Evolutionary conservation across 2,797 vertebrate genomes (phyloP), one percentile per base, ranked within the genome.

Genomic region (Apogon hyalosoma): DNA sequence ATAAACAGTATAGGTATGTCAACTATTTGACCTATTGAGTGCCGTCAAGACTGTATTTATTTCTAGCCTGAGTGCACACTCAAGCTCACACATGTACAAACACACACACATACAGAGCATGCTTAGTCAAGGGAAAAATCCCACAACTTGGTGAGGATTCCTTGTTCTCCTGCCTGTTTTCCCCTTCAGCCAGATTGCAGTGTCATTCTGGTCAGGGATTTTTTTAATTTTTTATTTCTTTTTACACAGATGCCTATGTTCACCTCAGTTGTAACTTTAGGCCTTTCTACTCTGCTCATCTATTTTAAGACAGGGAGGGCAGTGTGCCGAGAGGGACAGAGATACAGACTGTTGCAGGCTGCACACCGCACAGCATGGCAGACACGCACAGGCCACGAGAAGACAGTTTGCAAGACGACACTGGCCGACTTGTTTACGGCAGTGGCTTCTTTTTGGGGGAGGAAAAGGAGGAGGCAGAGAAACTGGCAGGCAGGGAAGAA

Each of bases 231-330:
- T 14, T 63, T 69, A 40, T 36, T 33, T 60, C 67, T 21, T 45
- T 41, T 18, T 43, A 19, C 63, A 36, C 59, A 24, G n/a, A 63
- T 72, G 62, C 65, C 62, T 18, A 12, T 63, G 69, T 79, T 87
- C 83, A 89, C 79, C 75, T 88, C 74, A 36, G 58, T 74, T 76
- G 74, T 72, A 87, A 84, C 85, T 77, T 64, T 58, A 80, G 82
- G 77, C 83, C 78, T 84, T 79, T 77, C 75, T 71, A 51, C 77
- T 72, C 58, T 59, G 68, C 66, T 78, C 74, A 76, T 79, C 88
- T 94, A 91, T 93, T 93, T 93, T 90, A 79, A 84, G 89, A 87
- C 56, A 1, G 45, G 63, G 72, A 82, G 85, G 88, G 82, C 86
- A 84, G 60, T 75, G 67, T 88, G 86, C 87, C 81, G 61, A 73